phyloP scores from a whole-genome alignment of 1,140 invertebrate species.

The Drosophila teissieri region DNA sequence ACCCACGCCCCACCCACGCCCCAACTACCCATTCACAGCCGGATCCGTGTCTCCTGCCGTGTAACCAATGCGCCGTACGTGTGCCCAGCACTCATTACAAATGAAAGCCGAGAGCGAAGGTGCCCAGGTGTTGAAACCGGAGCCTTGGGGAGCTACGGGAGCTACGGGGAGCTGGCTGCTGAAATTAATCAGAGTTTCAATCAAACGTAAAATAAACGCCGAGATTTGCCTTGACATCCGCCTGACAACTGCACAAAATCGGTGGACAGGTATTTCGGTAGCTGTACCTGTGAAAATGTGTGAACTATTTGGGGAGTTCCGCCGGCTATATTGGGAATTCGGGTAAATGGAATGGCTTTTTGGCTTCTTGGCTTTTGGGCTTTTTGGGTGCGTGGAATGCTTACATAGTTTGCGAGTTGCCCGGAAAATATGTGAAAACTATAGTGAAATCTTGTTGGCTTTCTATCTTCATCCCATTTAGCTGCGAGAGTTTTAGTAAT shows the following conservation, averaged over 20 bases:
- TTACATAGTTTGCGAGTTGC: too few relatives aligned
- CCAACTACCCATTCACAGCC: background rate
- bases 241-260: constrained; percentile 11
- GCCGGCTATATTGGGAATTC: constrained; percentile 5
- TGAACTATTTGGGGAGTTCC: constrained; percentile 15
- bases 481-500: too few relatives aligned
- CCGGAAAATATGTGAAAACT: background rate
- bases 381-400: background rate
- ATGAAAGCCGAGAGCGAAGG: constrained; percentile 56
- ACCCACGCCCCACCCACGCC: too few relatives aligned
- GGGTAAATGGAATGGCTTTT: constrained; percentile 6
- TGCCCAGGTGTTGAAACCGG: constrained; percentile 64
- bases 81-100: constrained; percentile 65
- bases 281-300: constrained; percentile 35
- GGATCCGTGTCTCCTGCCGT: constrained; percentile 16
- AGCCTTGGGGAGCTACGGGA: background rate
- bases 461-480: too few relatives aligned
- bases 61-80: constrained; percentile 67
- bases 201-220: constrained; percentile 74
- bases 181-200: constrained; percentile 78
- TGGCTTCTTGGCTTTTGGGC: background rate
- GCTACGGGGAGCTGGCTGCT: constrained; percentile 15
- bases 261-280: background rate
- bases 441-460: background rate
- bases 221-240: constrained; percentile 58